Percentiles rank a stretch among this genome's conserved stretches.
Evolutionary conservation across 2,797 vertebrate genomes (phyloP).

Genomic region (Diplodus puntazzo): DNA sequence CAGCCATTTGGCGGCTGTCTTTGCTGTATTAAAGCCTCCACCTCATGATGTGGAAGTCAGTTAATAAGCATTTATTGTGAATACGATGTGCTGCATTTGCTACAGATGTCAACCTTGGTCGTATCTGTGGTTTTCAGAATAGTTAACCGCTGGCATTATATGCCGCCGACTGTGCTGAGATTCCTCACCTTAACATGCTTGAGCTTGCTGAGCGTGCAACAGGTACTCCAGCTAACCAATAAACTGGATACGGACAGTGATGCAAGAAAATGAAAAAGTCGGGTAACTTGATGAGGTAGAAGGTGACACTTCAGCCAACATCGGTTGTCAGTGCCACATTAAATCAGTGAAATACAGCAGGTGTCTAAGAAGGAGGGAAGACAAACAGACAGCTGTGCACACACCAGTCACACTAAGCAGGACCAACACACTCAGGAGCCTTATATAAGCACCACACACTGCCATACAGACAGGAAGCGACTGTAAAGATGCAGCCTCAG

Average conservation of each 20-base stretch:
- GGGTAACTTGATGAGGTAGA: slow-evolving; percentile 6
- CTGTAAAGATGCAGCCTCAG: slow-evolving; percentile 59
- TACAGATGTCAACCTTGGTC: too few relatives aligned
- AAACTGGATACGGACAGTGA: neutral
- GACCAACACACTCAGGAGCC: slow-evolving; percentile 43
- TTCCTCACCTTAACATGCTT: neutral
- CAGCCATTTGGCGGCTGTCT: too few relatives aligned
- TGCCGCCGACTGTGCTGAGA: too few relatives aligned
- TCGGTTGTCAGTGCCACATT: slow-evolving; percentile 23
- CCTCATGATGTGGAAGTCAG: too few relatives aligned
- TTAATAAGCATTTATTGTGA: too few relatives aligned
- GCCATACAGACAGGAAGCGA: slow-evolving; percentile 49
- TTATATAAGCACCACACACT: slow-evolving; percentile 58
- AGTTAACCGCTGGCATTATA: too few relatives aligned
- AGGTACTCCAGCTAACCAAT: slow-evolving; percentile 7
- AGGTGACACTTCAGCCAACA: slow-evolving; percentile 16
- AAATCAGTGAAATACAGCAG: slow-evolving; percentile 51
- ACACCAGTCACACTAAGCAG: slow-evolving; percentile 40
- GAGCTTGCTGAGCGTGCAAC: neutral
- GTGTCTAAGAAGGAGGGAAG: slow-evolving; percentile 37
- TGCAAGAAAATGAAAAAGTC: neutral
- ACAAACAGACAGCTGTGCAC: slow-evolving; percentile 59
- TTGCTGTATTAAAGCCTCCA: too few relatives aligned
- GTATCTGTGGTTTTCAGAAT: too few relatives aligned
- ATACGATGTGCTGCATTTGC: too few relatives aligned